A percentile compares a stretch with the other conserved stretches of the same genome.
Evolutionary conservation across 1,140 invertebrate genomes (phyloP).

Genomic region (Metopolophium dirhodum): DNA sequence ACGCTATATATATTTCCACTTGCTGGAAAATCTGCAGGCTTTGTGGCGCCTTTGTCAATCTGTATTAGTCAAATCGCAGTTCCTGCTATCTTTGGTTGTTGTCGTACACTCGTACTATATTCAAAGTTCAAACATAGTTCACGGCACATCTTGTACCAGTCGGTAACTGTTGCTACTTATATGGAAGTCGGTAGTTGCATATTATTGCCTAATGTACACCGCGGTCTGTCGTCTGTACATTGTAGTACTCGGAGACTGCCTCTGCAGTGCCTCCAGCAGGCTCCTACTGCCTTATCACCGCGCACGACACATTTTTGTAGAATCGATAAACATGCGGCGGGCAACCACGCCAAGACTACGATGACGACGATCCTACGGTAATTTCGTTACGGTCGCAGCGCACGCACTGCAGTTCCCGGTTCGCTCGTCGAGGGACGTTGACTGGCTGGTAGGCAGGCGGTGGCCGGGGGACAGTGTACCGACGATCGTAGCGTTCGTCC

Average conservation of each 20-base stretch:
- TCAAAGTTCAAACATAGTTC: too few species aligned
- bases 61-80: too few species aligned
- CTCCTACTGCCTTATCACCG: not conserved
- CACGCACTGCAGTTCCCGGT: constrained; percentile 38
- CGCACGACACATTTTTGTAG: not conserved
- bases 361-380: constrained; percentile 11
- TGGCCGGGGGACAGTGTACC: not conserved
- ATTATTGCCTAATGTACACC: not conserved
- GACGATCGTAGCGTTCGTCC: not conserved
- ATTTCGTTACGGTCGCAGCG: constrained; percentile 26
- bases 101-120: too few species aligned
- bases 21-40: too few species aligned
- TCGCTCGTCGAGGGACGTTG: constrained; percentile 9
- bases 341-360: not conserved
- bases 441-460: not conserved
- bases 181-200: not conserved
- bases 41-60: too few species aligned
- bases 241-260: too few species aligned
- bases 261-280: too few species aligned
- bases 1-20: not conserved
- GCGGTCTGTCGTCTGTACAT: too few species aligned
- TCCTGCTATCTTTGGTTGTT: too few species aligned
- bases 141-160: too few species aligned
- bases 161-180: not conserved
- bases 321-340: constrained; percentile 21